These are phyloP conservation scores for Rhipidura dahli DNA, from an alignment of 2,113 vertebrate genomes.

Conservation along the genomic window DNA sequence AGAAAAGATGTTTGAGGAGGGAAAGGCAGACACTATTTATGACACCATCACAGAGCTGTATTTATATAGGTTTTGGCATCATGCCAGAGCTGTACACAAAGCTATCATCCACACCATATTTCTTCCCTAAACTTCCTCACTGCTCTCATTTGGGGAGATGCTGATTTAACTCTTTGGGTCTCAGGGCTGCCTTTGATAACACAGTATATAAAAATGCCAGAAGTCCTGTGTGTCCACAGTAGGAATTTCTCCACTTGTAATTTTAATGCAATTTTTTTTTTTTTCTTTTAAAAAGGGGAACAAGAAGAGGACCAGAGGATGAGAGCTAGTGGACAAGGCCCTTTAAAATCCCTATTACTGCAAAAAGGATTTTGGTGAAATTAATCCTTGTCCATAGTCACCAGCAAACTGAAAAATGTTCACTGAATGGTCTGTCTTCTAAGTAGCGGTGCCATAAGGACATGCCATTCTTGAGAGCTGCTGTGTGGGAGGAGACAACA, in stretches of 20 bases:
- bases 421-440: neutral
- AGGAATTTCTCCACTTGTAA: neutral
- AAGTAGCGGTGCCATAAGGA: neutral
- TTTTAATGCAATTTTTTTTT: neutral
- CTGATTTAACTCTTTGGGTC: neutral
- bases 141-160: neutral
- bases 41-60: neutral
- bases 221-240: neutral
- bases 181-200: neutral
- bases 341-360: neutral
- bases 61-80: neutral
- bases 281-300: neutral
- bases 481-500: neutral
- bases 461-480: neutral
- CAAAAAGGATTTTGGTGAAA: neutral
- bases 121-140: neutral
- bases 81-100: neutral
- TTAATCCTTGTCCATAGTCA: neutral
- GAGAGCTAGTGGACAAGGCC: neutral
- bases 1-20: neutral
- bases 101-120: neutral
- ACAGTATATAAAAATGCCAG: neutral
- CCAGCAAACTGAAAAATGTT: neutral
- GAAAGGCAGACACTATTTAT: neutral
- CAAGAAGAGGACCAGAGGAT: fast-evolving